Conservation (phyloP, 2,113 vertebrate genomes). For the Hemiprocne comata region DNA sequence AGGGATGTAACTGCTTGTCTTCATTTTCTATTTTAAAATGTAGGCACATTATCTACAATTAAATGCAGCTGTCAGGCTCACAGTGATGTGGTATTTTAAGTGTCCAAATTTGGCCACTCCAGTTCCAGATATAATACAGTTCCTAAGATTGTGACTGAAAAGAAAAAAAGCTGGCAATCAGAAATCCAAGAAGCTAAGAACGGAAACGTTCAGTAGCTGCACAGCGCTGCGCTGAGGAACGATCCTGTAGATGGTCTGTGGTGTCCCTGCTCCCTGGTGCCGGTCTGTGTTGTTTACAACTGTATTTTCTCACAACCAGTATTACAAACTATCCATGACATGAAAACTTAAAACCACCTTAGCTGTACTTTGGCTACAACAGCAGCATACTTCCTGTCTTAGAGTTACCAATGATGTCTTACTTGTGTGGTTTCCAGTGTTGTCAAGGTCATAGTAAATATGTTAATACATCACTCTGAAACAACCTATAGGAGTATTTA, state of each 20-base stretch:
- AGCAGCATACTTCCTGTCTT: neutral
- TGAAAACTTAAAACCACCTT: neutral
- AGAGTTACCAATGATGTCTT: neutral
- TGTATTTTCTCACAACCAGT: neutral
- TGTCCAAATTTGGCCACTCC: neutral
- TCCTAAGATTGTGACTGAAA: neutral
- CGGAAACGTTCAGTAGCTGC: neutral
- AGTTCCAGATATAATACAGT: neutral
- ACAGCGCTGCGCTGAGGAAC: accelerated
- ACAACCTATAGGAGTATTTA: neutral
- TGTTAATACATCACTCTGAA: neutral
- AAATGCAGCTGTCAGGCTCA: slow-evolving; percentile 8
- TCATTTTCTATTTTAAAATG: slow-evolving; percentile 13
- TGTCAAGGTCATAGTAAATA: neutral
- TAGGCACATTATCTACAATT: slow-evolving; percentile 15
- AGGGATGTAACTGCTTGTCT: neutral
- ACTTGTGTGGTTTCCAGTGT: neutral
- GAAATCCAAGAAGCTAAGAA: neutral
- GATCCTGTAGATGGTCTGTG: accelerated
- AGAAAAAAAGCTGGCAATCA: neutral
- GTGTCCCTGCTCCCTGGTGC: neutral
- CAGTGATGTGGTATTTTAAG: neutral
- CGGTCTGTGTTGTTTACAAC: neutral
- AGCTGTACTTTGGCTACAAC: neutral
- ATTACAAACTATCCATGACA: neutral